Conservation (phyloP, 2,888 invertebrate genomes). For the Sipha maydis region DNA sequence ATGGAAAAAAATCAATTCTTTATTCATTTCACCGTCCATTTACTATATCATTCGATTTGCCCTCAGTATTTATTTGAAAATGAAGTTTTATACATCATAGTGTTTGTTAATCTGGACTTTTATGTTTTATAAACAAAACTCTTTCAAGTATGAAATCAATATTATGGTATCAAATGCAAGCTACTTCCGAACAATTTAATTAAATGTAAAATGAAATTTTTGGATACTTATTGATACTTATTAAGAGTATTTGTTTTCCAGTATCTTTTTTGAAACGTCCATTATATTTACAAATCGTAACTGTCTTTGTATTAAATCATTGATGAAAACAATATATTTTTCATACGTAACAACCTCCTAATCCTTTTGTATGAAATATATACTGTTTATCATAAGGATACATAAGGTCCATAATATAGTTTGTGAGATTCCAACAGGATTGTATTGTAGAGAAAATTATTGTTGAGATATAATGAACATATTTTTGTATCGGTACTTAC, state of each 20-base stretch:
- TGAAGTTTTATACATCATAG: neutral
- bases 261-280: neutral
- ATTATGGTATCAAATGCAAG: neutral
- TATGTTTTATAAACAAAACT: neutral
- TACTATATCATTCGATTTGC: neutral
- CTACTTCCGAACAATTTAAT: neutral
- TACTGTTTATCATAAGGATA: no score
- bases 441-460: neutral
- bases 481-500: neutral
- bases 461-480: neutral
- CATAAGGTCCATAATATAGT: no score
- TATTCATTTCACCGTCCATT: constrained; percentile 6
- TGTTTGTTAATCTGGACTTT: neutral
- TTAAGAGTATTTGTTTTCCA: neutral
- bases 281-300: neutral
- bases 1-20: neutral
- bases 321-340: no score
- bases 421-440: no score
- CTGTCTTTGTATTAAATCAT: neutral
- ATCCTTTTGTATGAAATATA: no score
- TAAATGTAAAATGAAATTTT: neutral
- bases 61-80: neutral
- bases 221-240: neutral
- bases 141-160: neutral
- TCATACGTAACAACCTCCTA: no score